Conservation (phyloP, 2,888 invertebrate species). For the Resseliella maxima region DNA sequence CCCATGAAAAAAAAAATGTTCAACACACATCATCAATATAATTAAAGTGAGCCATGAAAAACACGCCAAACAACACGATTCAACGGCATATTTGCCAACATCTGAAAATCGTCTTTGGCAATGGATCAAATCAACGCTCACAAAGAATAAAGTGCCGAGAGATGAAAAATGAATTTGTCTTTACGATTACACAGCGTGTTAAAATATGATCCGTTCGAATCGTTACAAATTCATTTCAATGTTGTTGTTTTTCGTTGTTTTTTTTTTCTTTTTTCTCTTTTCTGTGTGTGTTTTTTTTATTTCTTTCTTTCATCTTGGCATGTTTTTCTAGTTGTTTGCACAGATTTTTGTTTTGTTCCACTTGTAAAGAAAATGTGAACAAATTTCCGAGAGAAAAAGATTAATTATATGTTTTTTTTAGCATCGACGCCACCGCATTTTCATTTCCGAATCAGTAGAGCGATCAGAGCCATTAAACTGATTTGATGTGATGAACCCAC, state of each 20-base stretch:
- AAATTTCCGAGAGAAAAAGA: constrained; percentile 23
- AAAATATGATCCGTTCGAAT: constrained; percentile 39
- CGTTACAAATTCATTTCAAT: constrained; percentile 46
- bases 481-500: constrained; percentile 52
- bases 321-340: constrained; percentile 44
- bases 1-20: neutral
- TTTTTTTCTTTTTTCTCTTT: neutral
- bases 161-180: constrained; percentile 46
- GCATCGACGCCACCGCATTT: constrained; percentile 33
- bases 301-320: constrained; percentile 1
- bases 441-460: constrained; percentile 19
- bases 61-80: neutral
- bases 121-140: neutral
- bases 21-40: constrained; percentile 50
- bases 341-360: neutral
- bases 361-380: constrained; percentile 28
- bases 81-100: constrained; percentile 47
- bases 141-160: neutral
- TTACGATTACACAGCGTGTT: constrained; percentile 22
- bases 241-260: neutral
- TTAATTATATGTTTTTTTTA: constrained; percentile 32
- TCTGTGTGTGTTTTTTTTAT: neutral
- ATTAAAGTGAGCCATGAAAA: constrained; percentile 36
- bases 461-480: constrained; percentile 4
- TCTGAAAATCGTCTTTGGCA: constrained; percentile 17